Evolutionary conservation across 2,888 invertebrate species (phyloP).

Genomic region (Piscicola geometra): DNA sequence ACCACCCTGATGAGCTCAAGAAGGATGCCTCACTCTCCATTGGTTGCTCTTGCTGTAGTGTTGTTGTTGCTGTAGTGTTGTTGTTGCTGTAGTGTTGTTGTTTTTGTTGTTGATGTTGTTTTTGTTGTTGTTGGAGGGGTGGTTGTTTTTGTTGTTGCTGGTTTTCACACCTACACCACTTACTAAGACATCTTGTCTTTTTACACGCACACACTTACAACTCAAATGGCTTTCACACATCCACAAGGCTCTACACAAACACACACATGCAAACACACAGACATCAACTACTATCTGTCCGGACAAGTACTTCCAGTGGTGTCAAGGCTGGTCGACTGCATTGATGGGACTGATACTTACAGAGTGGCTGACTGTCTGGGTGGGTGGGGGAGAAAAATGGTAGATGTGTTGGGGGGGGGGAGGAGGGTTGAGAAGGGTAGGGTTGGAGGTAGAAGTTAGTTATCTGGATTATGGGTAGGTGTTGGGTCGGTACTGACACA

Average conservation of each 20-base stretch:
- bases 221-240: background rate
- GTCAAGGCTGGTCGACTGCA: conserved; percentile 86
- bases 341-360: conserved; percentile 85
- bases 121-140: too few relatives aligned
- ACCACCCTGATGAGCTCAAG: conserved; percentile 76
- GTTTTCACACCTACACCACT: too few relatives aligned
- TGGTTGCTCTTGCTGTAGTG: conserved; percentile 50
- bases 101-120: too few relatives aligned
- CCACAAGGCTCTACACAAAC: background rate
- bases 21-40: conserved; percentile 55
- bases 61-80: too few relatives aligned
- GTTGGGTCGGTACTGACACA: too few relatives aligned
- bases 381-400: conserved; percentile 41
- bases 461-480: too few relatives aligned
- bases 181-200: background rate
- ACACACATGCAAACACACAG: conserved; percentile 55
- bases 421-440: too few relatives aligned
- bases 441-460: too few relatives aligned
- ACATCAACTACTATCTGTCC: conserved; percentile 82
- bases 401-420: too few relatives aligned
- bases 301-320: conserved; percentile 96
- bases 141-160: too few relatives aligned
- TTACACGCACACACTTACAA: background rate
- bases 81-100: background rate
- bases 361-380: conserved; percentile 85